Percentiles rank a stretch among this genome's conserved stretches.
These are phyloP conservation scores for Sminthurides aquaticus DNA, from an alignment of 2,888 invertebrate species.

Conservation along the genomic window DNA sequence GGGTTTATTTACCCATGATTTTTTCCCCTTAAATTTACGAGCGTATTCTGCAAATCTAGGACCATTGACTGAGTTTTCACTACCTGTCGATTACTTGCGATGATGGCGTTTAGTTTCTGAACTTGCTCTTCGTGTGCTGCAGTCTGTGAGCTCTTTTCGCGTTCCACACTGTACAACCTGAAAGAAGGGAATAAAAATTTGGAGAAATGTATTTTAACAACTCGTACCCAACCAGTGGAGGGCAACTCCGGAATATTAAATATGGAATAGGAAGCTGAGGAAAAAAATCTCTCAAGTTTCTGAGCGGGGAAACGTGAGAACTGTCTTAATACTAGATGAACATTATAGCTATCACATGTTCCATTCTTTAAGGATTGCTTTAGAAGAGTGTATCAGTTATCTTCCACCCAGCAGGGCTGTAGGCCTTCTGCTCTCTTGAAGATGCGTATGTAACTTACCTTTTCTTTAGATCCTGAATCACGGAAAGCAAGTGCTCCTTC, in stretches of 20 bases:
- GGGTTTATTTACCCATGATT: too few species aligned
- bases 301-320: not conserved
- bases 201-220: not conserved
- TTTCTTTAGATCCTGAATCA: constrained; percentile 18
- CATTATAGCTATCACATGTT: not conserved
- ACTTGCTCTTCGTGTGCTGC: constrained; percentile 5
- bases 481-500: constrained; percentile 15
- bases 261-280: not conserved
- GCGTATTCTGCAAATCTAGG: too few species aligned
- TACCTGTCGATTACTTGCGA: constrained; percentile 5
- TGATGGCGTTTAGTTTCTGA: not conserved
- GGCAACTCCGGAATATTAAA: too few species aligned
- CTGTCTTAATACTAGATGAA: not conserved
- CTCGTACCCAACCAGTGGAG: not conserved
- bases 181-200: not conserved
- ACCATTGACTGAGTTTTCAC: not conserved
- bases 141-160: not conserved
- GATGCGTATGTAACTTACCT: constrained; percentile 11
- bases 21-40: too few species aligned
- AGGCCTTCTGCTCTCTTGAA: too few species aligned
- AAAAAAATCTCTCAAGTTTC: not conserved
- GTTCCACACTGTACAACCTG: constrained; percentile 12
- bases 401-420: too few species aligned
- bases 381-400: too few species aligned
- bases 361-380: too few species aligned